Evolutionary conservation across 2,888 invertebrate species (phyloP).

Genomic region (Drosophila pseudotalamancana): DNA sequence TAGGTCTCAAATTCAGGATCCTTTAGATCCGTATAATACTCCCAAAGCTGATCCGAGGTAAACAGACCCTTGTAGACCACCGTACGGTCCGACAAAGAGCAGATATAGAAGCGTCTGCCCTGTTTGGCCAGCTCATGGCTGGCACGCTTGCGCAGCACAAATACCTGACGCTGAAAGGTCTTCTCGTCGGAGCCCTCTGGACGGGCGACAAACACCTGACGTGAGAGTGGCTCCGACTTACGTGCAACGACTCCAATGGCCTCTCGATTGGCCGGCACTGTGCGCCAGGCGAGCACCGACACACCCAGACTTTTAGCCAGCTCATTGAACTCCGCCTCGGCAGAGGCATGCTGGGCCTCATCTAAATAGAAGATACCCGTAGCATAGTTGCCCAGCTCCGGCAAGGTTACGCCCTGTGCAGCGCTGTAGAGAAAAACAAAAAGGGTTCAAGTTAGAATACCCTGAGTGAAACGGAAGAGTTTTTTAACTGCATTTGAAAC

Average conservation of each 20-base stretch:
- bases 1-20: constrained; percentile 95
- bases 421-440: constrained; percentile 87
- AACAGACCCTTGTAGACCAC: constrained; percentile 99
- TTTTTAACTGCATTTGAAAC: no score
- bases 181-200: constrained; percentile 83
- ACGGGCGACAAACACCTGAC: constrained; percentile 95
- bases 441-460: no score
- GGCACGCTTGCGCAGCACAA: constrained; percentile 96
- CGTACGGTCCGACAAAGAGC: constrained; percentile 94
- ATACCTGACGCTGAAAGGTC: constrained; percentile 88
- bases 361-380: constrained; percentile 98
- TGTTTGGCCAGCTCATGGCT: constrained; percentile 94
- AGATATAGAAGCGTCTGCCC: constrained; percentile 96
- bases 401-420: constrained; percentile 92
- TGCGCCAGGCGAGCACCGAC: constrained; percentile 96
- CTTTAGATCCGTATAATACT: constrained; percentile 89
- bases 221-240: constrained; percentile 97
- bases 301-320: constrained; percentile 92
- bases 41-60: constrained; percentile 96
- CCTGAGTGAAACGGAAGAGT: no score
- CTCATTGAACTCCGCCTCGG: constrained; percentile 91
- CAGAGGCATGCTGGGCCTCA: constrained; percentile 90
- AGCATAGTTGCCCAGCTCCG: constrained; percentile 95
- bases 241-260: constrained; percentile 96
- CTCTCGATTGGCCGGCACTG: constrained; percentile 94